Conservation (phyloP, 64 coral and sea anemone species). For the Dendrophyllia cribrosa region DNA sequence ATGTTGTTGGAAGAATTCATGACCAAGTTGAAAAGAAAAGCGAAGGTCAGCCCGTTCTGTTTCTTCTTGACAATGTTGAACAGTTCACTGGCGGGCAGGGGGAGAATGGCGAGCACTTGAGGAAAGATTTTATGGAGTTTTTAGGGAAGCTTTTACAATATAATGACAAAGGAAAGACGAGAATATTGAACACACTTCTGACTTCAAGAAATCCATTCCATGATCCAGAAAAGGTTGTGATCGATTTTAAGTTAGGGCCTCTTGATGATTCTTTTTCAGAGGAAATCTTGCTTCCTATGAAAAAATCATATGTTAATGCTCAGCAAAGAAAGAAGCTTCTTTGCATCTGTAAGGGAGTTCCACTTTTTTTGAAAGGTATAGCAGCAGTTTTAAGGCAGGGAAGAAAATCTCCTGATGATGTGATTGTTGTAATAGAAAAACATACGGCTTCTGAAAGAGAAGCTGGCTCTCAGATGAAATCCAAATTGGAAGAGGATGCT, state of each 20-base stretch:
- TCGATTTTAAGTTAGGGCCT: neutral
- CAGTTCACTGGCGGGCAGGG: neutral
- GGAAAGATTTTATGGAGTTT: neutral
- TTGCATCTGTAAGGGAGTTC: neutral
- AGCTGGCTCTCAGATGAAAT: neutral
- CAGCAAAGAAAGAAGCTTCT: neutral
- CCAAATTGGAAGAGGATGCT: neutral
- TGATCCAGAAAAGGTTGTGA: neutral
- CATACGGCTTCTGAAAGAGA: neutral
- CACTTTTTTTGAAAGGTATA: conserved; percentile 1
- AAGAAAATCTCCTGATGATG: neutral
- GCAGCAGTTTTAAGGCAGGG: conserved; percentile 3
- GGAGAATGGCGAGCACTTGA: neutral
- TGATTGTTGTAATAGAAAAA: neutral
- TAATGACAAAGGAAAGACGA: neutral
- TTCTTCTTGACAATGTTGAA: conserved; percentile 4
- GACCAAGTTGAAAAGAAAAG: neutral
- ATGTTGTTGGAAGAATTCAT: conserved; percentile 12
- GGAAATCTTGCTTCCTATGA: neutral
- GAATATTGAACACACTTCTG: neutral
- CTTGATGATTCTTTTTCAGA: neutral
- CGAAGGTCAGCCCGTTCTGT: neutral
- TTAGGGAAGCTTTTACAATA: neutral
- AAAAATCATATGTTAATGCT: neutral
- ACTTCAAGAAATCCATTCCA: neutral